These are phyloP conservation scores for Hirudo medicinalis DNA, from an alignment of 1,140 invertebrate species.

Conservation along the genomic window DNA sequence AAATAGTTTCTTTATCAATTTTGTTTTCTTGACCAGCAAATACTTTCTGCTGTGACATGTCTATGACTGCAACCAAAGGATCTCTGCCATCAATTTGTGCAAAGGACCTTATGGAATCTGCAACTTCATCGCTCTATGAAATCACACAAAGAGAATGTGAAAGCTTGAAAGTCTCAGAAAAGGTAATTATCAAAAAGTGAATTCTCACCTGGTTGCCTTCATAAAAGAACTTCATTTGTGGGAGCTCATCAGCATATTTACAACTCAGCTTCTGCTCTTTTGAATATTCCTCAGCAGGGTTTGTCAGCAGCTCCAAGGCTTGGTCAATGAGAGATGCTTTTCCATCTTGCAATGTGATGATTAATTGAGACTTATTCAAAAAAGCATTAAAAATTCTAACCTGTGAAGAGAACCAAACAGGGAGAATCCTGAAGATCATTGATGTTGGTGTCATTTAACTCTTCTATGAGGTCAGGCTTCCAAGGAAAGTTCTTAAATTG, in stretches of 20 bases:
- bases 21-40: background rate
- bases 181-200: background rate
- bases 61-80: conserved; percentile 11
- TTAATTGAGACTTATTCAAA: background rate
- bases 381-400: background rate
- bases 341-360: background rate
- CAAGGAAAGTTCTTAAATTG: conserved; percentile 12
- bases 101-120: conserved; percentile 14
- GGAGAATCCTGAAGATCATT: conserved; percentile 4
- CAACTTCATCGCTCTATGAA: conserved; percentile 12
- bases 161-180: too few species aligned
- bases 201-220: conserved; percentile 10
- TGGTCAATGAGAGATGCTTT: background rate
- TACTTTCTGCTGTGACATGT: conserved; percentile 6
- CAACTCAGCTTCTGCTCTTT: background rate
- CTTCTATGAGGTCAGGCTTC: conserved; percentile 1
- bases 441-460: conserved; percentile 14
- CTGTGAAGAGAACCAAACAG: conserved; percentile 15
- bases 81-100: conserved; percentile 13
- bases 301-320: background rate
- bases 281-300: conserved; percentile 5
- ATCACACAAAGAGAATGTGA: too few species aligned
- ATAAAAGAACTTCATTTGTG: conserved; percentile 12
- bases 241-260: background rate
- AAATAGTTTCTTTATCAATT: conserved; percentile 10